Evolutionary conservation across 2,888 invertebrate genomes (phyloP).

Genomic region (Salticus scenicus): DNA sequence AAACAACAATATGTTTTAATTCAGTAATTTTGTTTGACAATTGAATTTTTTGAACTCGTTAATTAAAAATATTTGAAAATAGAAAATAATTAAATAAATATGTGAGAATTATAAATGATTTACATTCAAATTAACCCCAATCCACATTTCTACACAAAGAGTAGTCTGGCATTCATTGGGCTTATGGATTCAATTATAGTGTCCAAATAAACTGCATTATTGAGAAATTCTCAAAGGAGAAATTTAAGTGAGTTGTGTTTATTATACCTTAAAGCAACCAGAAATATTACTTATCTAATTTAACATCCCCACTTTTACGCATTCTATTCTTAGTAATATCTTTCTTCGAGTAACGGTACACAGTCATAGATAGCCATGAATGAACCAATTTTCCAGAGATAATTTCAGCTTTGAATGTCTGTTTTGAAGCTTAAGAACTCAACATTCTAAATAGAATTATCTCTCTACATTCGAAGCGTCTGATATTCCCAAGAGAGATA

Average conservation of each 20-base stretch:
- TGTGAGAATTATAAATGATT: no score
- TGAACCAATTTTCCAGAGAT: background rate
- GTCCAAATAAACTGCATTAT: background rate
- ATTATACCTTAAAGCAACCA: background rate
- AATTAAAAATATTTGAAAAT: no score
- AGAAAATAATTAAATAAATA: no score
- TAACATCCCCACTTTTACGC: background rate
- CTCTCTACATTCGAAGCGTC: background rate
- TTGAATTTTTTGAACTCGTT: no score
- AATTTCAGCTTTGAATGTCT: background rate
- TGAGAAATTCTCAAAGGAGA: background rate
- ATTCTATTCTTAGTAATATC: background rate
- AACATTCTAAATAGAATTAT: constrained; percentile 4
- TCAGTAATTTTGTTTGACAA: no score
- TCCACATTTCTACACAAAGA: no score
- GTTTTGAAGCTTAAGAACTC: background rate
- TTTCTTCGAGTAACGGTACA: background rate
- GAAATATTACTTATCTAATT: background rate
- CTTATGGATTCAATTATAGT: no score
- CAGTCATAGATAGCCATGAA: background rate
- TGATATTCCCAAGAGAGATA: background rate
- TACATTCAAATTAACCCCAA: no score
- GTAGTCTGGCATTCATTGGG: no score
- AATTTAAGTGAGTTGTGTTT: background rate
- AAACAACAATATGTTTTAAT: no score